These are phyloP conservation scores for Myiothlypis chrysogaster DNA, from an alignment of 2,797 vertebrate species.

Conservation along the genomic window DNA sequence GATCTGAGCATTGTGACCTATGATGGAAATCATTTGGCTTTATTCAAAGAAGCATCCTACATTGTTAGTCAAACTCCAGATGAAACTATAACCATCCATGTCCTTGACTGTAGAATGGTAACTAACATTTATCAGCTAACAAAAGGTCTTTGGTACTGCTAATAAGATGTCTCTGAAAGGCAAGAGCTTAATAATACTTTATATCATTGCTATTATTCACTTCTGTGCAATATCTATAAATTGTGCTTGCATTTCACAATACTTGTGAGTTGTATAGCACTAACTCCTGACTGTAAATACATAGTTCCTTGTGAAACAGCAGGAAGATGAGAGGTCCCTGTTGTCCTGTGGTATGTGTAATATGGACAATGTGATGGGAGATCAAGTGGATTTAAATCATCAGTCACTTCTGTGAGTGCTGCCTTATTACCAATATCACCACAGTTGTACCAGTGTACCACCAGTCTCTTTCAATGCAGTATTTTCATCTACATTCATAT, in stretches of 20 bases:
- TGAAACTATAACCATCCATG: slow-evolving; percentile 84
- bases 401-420: neutral
- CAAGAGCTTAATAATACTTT: neutral
- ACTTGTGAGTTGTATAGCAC: rapidly evolving
- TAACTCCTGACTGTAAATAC: neutral
- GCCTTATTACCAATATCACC: neutral
- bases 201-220: neutral
- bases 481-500: neutral
- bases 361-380: neutral
- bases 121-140: slow-evolving; percentile 51
- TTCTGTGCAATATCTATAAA: neutral
- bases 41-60: slow-evolving; percentile 92
- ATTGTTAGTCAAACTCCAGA: slow-evolving; percentile 84
- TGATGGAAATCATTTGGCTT: slow-evolving; percentile 85
- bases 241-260: neutral
- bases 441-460: neutral
- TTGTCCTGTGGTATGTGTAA: neutral
- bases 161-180: neutral
- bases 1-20: slow-evolving; percentile 94
- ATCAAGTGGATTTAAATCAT: neutral
- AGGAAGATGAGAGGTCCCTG: neutral
- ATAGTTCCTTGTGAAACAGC: neutral
- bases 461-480: neutral
- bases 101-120: slow-evolving; percentile 87
- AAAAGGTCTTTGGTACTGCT: neutral